These are phyloP conservation scores for Ictalurus punctatus DNA, from an alignment of 2,113 vertebrate species.

Conservation along the genomic window DNA sequence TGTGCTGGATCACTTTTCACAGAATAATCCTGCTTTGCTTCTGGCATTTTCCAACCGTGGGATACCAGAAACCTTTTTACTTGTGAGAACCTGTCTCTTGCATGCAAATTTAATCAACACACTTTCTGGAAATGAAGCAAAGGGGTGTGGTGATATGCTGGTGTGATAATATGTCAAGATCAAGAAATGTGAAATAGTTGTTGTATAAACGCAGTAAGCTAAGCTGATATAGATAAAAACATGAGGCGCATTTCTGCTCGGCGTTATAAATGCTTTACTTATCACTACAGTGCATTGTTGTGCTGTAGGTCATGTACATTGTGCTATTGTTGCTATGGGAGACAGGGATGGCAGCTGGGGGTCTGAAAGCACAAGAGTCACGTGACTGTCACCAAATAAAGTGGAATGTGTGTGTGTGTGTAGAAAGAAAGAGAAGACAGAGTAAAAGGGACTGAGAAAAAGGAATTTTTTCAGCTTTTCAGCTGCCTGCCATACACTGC, in stretches of 20 bases:
- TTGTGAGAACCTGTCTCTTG: slow-evolving; percentile 6
- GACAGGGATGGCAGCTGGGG: slow-evolving; percentile 15
- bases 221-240: not conserved
- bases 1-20: not conserved
- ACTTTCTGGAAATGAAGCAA: not conserved
- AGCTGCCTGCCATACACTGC: not conserved
- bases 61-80: slow-evolving; percentile 5
- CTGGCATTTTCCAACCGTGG: slow-evolving; percentile 11
- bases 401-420: slow-evolving; percentile 30
- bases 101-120: slow-evolving; percentile 1
- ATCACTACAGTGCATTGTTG: slow-evolving; percentile 8
- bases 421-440: not conserved
- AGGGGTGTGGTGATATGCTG: not conserved
- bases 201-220: not conserved
- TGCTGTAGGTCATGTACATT: slow-evolving; percentile 34
- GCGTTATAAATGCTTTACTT: not conserved
- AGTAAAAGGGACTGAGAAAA: not conserved
- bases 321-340: slow-evolving; percentile 39
- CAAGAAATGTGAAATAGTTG: not conserved
- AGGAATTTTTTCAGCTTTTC: not conserved
- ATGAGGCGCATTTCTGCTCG: not conserved
- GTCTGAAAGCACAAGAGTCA: slow-evolving; percentile 7
- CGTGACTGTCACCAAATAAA: not conserved
- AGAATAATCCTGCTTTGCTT: not conserved
- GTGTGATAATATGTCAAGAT: no score